These are phyloP conservation scores for Gouania willdenowi DNA, from an alignment of 2,797 vertebrate species.

Conservation along the genomic window DNA sequence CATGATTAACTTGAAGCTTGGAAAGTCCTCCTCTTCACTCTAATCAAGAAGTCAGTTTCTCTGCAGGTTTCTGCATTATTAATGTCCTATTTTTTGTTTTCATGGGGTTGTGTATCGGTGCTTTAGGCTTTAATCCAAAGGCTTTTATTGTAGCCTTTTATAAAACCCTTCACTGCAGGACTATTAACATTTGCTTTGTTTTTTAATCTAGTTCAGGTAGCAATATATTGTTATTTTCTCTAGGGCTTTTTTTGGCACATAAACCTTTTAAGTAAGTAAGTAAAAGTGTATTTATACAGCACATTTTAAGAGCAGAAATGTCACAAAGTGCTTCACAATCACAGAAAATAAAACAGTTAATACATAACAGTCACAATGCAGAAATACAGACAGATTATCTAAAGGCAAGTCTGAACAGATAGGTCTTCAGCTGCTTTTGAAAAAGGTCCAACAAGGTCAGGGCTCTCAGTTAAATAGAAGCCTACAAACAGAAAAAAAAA, in stretches of 20 bases:
- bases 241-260: not conserved
- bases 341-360: no score
- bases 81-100: constrained; percentile 30
- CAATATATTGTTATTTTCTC: not conserved
- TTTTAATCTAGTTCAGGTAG: constrained; percentile 6
- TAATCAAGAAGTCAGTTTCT: constrained; percentile 31
- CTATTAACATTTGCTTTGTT: constrained; percentile 22
- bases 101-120: constrained; percentile 1
- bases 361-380: no score
- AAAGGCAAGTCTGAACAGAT: no score
- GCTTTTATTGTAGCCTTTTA: constrained; percentile 6
- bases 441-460: no score
- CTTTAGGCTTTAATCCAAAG: constrained; percentile 20
- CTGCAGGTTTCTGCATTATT: constrained; percentile 12
- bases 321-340: no score
- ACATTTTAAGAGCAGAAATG: no score
- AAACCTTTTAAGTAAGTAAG: no score
- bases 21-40: constrained; percentile 8
- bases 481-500: no score
- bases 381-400: no score
- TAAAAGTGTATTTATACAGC: no score
- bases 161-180: constrained; percentile 10
- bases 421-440: no score
- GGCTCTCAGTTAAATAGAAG: no score
- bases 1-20: constrained; percentile 2